Conservation (phyloP, 92 coral and sea anemone species). For the Porites lobata region DNA sequence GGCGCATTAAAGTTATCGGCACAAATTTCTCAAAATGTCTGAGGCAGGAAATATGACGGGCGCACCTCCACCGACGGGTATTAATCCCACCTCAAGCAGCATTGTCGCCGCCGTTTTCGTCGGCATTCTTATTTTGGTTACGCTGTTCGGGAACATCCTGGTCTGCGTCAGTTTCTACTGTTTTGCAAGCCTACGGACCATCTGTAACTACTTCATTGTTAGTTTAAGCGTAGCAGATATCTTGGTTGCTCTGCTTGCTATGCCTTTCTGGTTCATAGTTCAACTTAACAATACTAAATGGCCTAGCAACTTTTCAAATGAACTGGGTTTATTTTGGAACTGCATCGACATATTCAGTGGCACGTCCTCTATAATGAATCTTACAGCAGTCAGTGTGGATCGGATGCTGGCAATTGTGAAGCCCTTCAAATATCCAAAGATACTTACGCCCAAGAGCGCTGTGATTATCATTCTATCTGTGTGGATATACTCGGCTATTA, state of each 20-base stretch:
- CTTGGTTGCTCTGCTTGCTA: conserved; percentile 82
- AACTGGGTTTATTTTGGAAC: conserved; percentile 36
- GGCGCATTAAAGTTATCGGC: conserved; percentile 29
- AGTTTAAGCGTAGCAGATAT: conserved; percentile 91
- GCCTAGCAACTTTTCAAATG: conserved; percentile 25
- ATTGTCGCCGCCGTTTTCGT: conserved; percentile 85
- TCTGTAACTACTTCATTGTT: conserved; percentile 93
- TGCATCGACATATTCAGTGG: conserved; percentile 78
- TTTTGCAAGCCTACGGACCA: conserved; percentile 87
- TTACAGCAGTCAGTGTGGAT: conserved; percentile 82
- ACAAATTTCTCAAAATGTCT: conserved; percentile 38
- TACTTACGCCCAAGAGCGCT: conserved; percentile 68
- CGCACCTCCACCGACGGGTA: conserved; percentile 31
- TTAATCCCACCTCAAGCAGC: conserved; percentile 50
- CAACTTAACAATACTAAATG: conserved; percentile 76
- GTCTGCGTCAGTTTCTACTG: conserved; percentile 89
- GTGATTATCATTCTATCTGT: conserved; percentile 48
- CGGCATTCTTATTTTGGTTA: conserved; percentile 76
- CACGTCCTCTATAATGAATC: conserved; percentile 76
- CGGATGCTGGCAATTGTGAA: conserved; percentile 86
- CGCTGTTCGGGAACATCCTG: conserved; percentile 85
- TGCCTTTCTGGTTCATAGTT: conserved; percentile 89
- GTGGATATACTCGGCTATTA: conserved; percentile 73
- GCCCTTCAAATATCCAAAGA: conserved; percentile 85
- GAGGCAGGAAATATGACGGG: conserved; percentile 46